A percentile compares a stretch with the other conserved stretches of the same genome.
phyloP scores from a whole-genome alignment of 2,113 vertebrate genomes.

The Passer domesticus region DNA sequence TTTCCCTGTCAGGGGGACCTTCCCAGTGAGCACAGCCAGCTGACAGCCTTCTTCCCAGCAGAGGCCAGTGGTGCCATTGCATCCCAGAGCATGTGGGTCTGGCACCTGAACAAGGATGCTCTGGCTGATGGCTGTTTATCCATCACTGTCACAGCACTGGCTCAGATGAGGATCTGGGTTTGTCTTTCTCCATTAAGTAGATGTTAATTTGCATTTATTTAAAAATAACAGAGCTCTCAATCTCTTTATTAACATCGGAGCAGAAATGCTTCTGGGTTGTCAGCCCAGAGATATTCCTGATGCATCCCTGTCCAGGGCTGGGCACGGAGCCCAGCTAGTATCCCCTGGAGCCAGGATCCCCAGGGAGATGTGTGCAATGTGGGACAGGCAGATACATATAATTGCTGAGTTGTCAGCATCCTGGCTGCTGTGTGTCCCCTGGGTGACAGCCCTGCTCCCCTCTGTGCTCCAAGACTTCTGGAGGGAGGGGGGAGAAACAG shows the following conservation, averaged over 20 bases:
- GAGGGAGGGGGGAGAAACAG: background rate
- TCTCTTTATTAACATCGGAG: background rate
- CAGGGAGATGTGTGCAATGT: background rate
- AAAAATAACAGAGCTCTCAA: background rate
- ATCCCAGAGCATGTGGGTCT: too few relatives aligned
- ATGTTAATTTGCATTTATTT: background rate
- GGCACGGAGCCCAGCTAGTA: background rate
- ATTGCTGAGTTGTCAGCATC: background rate
- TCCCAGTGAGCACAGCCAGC: background rate
- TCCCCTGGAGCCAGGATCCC: background rate
- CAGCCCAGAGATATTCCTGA: background rate
- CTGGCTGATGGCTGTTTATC: background rate
- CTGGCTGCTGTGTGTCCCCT: background rate
- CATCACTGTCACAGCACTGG: background rate
- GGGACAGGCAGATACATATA: background rate
- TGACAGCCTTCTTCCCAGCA: background rate
- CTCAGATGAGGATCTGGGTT: background rate
- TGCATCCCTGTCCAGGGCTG: accelerated
- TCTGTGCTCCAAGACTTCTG: background rate
- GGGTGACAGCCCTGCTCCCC: background rate
- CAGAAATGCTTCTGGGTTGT: background rate
- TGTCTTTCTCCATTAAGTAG: background rate
- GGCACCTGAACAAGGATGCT: background rate
- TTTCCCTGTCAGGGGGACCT: background rate
- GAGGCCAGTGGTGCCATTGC: background rate